These are phyloP conservation scores for Pollimyrus isidori DNA, from an alignment of 2,113 vertebrate genomes.

Conservation along the genomic window DNA sequence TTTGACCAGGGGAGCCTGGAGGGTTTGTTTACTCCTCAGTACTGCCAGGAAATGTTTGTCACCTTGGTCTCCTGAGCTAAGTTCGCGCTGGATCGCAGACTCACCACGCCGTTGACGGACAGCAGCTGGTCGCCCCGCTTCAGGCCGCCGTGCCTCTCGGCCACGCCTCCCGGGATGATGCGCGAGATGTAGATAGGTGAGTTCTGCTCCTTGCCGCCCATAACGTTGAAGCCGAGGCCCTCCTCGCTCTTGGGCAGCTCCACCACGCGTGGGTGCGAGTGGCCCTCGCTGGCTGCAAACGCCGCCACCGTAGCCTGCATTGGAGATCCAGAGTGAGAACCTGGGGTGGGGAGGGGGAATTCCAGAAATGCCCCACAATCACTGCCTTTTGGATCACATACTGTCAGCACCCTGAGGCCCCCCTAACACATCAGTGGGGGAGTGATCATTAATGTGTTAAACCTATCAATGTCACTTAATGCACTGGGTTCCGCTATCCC, in stretches of 20 bases:
- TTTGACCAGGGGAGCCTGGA: not conserved
- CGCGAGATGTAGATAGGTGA: constrained; percentile 98
- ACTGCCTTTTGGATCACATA: not conserved
- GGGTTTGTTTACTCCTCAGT: not conserved
- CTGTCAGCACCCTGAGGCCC: not conserved
- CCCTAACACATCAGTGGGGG: not conserved
- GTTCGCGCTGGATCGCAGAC: constrained; percentile 24
- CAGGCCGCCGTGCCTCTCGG: constrained; percentile 90
- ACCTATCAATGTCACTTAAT: not conserved
- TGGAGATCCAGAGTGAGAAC: not conserved
- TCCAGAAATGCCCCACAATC: not conserved
- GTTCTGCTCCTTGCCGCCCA: constrained; percentile 98
- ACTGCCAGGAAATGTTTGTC: not conserved
- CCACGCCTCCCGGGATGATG: constrained; percentile 96
- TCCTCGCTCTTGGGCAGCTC: constrained; percentile 97
- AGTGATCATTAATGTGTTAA: not conserved
- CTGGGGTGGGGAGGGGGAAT: not conserved
- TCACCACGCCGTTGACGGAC: constrained; percentile 96
- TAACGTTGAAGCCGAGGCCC: constrained; percentile 98
- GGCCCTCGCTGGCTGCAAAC: constrained; percentile 96
- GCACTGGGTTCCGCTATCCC: not conserved
- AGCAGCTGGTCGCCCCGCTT: constrained; percentile 96
- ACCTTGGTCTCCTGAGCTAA: not conserved
- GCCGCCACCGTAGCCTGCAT: constrained; percentile 91
- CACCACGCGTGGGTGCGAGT: constrained; percentile 92